Percentiles rank a stretch among this genome's conserved stretches.
phyloP scores from a whole-genome alignment of 2,113 vertebrate genomes.

The Anolis carolinensis region DNA sequence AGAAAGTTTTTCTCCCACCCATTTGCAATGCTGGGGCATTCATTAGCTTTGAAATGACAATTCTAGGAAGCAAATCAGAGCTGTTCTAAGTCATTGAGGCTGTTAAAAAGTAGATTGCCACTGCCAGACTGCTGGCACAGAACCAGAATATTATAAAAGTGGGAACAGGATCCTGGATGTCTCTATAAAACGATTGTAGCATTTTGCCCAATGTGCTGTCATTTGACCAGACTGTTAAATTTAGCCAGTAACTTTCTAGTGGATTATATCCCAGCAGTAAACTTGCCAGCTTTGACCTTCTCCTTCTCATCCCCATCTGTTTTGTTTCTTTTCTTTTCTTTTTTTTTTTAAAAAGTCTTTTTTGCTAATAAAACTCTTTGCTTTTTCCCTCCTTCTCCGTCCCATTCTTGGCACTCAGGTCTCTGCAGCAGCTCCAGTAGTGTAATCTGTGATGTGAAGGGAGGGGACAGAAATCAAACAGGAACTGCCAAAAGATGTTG shows the following conservation, averaged over 20 bases:
- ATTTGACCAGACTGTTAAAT: constrained; percentile 4
- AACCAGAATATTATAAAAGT: constrained; percentile 15
- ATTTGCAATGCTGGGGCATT: constrained; percentile 9
- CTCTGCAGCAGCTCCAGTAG: neutral
- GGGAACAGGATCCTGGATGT: neutral
- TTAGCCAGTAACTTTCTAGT: neutral
- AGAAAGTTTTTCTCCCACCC: neutral
- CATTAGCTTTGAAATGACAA: constrained; percentile 7
- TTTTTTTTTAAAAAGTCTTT: neutral
- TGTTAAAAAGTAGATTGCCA: constrained; percentile 11
- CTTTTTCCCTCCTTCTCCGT: neutral
- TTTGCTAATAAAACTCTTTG: neutral
- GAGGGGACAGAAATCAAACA: neutral
- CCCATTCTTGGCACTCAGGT: neutral
- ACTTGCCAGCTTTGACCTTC: neutral
- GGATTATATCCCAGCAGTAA: neutral
- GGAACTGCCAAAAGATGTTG: neutral
- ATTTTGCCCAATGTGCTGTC: constrained; percentile 6
- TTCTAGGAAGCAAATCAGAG: neutral
- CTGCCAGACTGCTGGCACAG: neutral
- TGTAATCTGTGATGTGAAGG: constrained; percentile 15
- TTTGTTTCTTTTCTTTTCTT: neutral
- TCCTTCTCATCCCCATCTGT: neutral
- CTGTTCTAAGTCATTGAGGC: neutral
- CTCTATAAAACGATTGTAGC: neutral